Base-by-base conservation (phyloP, 2,888 invertebrate species). In the Nebria brevicollis region DNA sequence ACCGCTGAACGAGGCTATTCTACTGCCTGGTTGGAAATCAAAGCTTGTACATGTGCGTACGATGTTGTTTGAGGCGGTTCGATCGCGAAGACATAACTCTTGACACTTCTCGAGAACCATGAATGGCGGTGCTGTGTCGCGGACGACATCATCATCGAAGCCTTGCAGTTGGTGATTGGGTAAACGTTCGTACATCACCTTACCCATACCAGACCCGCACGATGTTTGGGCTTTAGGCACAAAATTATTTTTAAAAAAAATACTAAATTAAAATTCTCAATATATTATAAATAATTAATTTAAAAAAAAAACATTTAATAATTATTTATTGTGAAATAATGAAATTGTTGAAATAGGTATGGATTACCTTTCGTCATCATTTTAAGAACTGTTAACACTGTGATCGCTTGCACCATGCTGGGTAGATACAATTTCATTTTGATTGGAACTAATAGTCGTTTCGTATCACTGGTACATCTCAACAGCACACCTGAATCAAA, bases 91-190 rank as follows among this genome's bases (percentile, higher is more conserved):
- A 86, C 97, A 97, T 10, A 96, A 89, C 86, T 96, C 95, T 88
- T 96, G 95, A 88, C 97, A 97, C 89, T 96, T 96, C 88, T 97
- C 96, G 85, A 97, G 89, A 8, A 97, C 96, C 83, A 95, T 92
- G 86, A 97, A 96, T 0, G 97, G 97, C 4, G 96, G 95, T 7
- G 95, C 94, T 10, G 95, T 94, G 85, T 96, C 96, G 83, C 95
- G 91, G 86, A 96, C 96, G 85, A 96, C 94, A 88, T 97, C 96
- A 86, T 96, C 96, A 86, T 96, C 96, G 86, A 95, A 96, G 83
- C 96, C 96, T 90, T 96, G 96, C 65, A 96, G 90, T 88, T 97
- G 96, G 86, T 96, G 95, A 88, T 97, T 96, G 66, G 97, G 96
- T 85, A 97, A 89, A 86, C 96, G 92, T 89, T 97, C 97, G 87